phyloP scores from a whole-genome alignment of 2,113 vertebrate genomes.

The Myotis lucifugus region DNA sequence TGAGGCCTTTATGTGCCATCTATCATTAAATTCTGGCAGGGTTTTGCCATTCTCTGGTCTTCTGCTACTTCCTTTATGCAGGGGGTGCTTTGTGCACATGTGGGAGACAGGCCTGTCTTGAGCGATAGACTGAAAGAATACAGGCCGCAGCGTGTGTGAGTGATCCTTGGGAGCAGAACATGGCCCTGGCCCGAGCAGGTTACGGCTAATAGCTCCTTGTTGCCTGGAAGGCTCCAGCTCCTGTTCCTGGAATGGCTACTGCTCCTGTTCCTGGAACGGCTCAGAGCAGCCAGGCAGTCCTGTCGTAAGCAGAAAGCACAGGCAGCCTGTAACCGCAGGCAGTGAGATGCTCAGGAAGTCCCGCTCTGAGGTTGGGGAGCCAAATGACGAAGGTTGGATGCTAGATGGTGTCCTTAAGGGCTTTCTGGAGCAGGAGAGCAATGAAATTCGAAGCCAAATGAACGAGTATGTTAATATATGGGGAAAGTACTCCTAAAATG shows the following conservation, averaged over 20 bases:
- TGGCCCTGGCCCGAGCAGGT: background rate
- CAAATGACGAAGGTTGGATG: slow-evolving; percentile 42
- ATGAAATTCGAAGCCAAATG: slow-evolving; percentile 58
- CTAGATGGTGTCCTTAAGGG: slow-evolving; percentile 45
- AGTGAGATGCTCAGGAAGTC: background rate
- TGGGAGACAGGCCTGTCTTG: background rate
- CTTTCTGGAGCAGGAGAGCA: slow-evolving; percentile 51
- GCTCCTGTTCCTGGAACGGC: background rate
- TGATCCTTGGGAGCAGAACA: background rate
- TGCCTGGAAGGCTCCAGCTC: background rate
- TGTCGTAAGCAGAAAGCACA: background rate
- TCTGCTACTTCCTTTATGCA: background rate
- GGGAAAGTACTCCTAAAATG: background rate
- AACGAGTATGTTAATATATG: background rate
- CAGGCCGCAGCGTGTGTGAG: background rate
- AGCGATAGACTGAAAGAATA: background rate
- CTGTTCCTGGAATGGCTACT: background rate
- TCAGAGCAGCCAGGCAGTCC: background rate
- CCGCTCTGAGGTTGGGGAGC: background rate
- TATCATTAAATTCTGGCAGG: background rate
- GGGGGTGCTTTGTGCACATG: background rate
- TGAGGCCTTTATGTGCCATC: background rate
- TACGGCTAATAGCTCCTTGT: background rate
- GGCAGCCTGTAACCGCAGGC: background rate
- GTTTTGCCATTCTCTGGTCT: background rate